Conservation (phyloP, 2,113 vertebrate species). For the Capreolus pygargus region DNA sequence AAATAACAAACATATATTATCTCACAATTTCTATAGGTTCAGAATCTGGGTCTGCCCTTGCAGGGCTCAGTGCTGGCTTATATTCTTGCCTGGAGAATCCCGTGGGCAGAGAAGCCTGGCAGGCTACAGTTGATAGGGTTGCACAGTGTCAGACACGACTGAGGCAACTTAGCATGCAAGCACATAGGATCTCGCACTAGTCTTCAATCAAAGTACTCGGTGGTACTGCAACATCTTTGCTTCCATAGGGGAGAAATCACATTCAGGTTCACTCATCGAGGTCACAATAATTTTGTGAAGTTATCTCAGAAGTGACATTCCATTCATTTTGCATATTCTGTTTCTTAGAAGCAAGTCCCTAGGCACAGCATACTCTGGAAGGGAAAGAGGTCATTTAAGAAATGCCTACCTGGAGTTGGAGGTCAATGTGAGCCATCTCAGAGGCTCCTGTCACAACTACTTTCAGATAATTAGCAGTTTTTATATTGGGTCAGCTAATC, state of each 20-base stretch:
- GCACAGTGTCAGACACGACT: neutral
- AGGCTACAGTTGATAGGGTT: neutral
- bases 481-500: neutral
- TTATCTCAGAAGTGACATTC: neutral
- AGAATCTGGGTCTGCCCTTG: neutral
- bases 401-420: neutral
- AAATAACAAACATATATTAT: neutral
- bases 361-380: neutral
- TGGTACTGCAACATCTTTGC: neutral
- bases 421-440: neutral
- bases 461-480: neutral
- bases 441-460: neutral
- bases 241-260: neutral
- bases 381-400: neutral
- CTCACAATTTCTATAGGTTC: neutral
- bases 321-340: neutral
- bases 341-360: neutral
- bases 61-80: neutral
- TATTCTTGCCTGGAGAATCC: neutral
- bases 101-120: rapidly evolving
- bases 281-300: neutral
- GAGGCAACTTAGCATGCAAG: neutral
- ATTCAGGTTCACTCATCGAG: neutral
- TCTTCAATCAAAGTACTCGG: neutral
- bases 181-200: neutral